phyloP scores from a whole-genome alignment of 2,113 vertebrate species.

The Megaceryle maxima region DNA sequence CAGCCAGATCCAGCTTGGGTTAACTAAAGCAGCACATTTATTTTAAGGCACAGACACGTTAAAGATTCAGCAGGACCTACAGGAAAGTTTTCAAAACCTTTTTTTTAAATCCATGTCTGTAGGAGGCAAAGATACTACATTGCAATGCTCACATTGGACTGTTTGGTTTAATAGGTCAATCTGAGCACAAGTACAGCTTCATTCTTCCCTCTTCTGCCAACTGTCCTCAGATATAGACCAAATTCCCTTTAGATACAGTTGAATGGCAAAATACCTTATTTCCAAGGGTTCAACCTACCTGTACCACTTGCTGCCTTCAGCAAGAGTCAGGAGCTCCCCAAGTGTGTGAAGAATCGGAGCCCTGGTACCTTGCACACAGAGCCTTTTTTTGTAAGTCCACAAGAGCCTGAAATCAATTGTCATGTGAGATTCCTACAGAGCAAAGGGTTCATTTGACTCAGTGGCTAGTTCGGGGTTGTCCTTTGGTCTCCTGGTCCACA shows the following conservation, averaged over 20 bases:
- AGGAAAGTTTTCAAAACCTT: not conserved
- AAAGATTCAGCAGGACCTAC: not conserved
- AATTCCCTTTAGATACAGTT: not conserved
- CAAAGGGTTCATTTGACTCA: not conserved
- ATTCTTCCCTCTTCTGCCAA: not conserved
- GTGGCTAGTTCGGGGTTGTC: not conserved
- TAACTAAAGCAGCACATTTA: not conserved
- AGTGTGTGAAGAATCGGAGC: not conserved
- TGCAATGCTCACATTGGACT: not conserved
- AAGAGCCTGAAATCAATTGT: not conserved
- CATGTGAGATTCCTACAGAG: not conserved
- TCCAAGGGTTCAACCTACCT: not conserved
- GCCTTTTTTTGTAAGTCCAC: not conserved
- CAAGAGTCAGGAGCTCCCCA: not conserved
- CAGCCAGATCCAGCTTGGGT: not conserved
- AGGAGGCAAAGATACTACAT: not conserved
- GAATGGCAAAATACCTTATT: not conserved
- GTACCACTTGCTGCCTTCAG: not conserved
- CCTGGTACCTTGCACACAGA: fast-evolving
- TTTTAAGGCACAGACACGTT: not conserved
- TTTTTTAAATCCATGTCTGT: not conserved
- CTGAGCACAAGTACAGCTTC: not conserved
- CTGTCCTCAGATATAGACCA: not conserved
- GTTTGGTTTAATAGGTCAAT: slow-evolving; percentile 2
- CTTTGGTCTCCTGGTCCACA: not conserved